These are phyloP conservation scores for Nemapogon koenigi DNA, from an alignment of 2,888 invertebrate species.

Conservation along the genomic window DNA sequence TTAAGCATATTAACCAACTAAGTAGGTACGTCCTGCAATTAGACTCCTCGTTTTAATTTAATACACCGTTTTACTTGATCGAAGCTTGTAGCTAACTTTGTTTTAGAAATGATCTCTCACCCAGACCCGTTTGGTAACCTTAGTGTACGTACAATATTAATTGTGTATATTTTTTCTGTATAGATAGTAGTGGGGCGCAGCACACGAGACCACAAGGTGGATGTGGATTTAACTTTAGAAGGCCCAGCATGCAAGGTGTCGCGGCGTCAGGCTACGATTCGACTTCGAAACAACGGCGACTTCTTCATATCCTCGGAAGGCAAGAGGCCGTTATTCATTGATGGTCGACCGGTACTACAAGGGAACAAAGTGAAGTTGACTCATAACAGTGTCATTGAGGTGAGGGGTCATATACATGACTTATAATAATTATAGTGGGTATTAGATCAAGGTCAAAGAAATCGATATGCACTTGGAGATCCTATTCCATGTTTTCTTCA, in stretches of 20 bases:
- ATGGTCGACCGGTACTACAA: conserved; percentile 86
- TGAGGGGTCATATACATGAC: conserved; percentile 29
- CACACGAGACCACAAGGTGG: conserved; percentile 87
- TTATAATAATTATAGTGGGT: no score
- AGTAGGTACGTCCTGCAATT: no score
- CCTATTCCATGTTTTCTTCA: neutral
- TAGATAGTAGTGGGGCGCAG: conserved; percentile 91
- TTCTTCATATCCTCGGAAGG: conserved; percentile 96
- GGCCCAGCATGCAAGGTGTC: conserved; percentile 96
- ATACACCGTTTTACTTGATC: no score
- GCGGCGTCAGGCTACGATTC: conserved; percentile 89
- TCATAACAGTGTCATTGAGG: conserved; percentile 95
- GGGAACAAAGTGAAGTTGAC: conserved; percentile 90
- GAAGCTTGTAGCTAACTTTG: no score
- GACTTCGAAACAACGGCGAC: conserved; percentile 89
- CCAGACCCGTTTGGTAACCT: no score
- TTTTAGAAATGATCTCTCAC: no score
- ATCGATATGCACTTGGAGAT: no score
- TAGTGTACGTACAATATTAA: neutral
- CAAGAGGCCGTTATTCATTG: conserved; percentile 91
- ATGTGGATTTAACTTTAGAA: conserved; percentile 92
- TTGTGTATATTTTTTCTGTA: conserved; percentile 4
- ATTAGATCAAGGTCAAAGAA: no score
- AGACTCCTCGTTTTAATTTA: no score
- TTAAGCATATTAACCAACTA: no score